A percentile compares a stretch with the other conserved stretches of the same genome.
Conservation (phyloP, 1,140 invertebrate species). For the Scaptomyza pallida region DNA sequence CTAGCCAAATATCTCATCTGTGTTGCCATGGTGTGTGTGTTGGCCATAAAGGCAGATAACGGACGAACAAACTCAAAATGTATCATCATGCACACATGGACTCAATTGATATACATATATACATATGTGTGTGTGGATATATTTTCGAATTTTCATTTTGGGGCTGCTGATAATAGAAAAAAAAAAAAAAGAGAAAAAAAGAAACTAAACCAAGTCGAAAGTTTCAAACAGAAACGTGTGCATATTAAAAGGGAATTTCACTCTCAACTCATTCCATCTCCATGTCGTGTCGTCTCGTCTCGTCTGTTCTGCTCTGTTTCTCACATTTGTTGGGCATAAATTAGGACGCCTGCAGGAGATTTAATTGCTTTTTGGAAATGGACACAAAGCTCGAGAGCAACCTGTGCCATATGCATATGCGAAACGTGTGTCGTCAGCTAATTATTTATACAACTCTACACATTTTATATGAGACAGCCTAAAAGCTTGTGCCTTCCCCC, state of each 20-base stretch:
- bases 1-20: not conserved
- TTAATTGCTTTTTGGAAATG: slow-evolving; percentile 1
- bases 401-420: not conserved
- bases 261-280: no score
- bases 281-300: not conserved
- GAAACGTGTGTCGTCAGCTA: slow-evolving; percentile 10
- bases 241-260: not conserved
- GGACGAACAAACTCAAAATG: not conserved
- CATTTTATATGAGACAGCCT: no score
- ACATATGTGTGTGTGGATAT: not conserved
- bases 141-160: slow-evolving; percentile 2
- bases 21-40: not conserved
- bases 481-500: no score
- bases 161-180: not conserved
- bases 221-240: slow-evolving; percentile 1
- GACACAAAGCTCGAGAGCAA: not conserved
- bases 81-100: not conserved
- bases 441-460: slow-evolving; percentile 9
- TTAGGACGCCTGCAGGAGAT: slow-evolving; percentile 2
- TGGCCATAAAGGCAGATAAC: not conserved
- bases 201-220: not conserved
- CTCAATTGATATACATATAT: not conserved
- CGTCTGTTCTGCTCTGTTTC: not conserved
- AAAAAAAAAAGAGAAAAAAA: slow-evolving; percentile 1
- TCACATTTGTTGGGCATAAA: slow-evolving; percentile 4